Evolutionary conservation across 2,113 vertebrate genomes (phyloP).

Genomic region (Nestor notabilis): DNA sequence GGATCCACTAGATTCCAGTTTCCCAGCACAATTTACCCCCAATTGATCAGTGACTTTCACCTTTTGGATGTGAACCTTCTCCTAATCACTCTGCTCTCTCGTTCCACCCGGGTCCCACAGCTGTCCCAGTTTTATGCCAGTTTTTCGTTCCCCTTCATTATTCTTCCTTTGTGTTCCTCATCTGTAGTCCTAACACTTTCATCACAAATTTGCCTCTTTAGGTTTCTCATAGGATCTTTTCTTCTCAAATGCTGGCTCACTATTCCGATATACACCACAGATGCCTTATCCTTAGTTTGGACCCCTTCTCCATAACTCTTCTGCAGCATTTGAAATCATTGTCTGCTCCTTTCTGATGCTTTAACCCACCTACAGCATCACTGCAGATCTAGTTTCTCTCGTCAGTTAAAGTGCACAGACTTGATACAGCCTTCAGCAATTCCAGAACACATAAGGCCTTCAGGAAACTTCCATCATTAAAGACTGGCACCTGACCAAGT

Average conservation of each 20-base stretch:
- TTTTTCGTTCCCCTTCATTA: not conserved
- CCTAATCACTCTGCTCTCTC: not conserved
- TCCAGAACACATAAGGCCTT: not conserved
- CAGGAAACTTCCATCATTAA: not conserved
- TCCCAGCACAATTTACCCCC: not conserved
- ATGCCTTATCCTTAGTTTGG: not conserved
- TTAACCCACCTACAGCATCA: not conserved
- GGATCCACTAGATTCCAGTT: not conserved
- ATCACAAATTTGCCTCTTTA: not conserved
- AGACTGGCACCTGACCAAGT: not conserved
- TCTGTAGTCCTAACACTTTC: not conserved
- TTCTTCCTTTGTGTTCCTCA: not conserved
- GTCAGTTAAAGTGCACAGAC: not conserved
- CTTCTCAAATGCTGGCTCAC: not conserved
- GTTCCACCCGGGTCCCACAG: not conserved
- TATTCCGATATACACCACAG: not conserved
- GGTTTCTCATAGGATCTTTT: not conserved
- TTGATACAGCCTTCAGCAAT: not conserved
- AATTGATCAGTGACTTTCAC: not conserved
- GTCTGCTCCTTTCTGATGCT: not conserved
- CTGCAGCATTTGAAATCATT: not conserved
- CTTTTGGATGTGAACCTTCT: not conserved
- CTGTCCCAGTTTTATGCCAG: not conserved
- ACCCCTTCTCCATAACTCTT: not conserved
- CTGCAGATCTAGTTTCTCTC: not conserved